Conservation (phyloP, 1,140 invertebrate genomes). For the Adelges cooleyi region DNA sequence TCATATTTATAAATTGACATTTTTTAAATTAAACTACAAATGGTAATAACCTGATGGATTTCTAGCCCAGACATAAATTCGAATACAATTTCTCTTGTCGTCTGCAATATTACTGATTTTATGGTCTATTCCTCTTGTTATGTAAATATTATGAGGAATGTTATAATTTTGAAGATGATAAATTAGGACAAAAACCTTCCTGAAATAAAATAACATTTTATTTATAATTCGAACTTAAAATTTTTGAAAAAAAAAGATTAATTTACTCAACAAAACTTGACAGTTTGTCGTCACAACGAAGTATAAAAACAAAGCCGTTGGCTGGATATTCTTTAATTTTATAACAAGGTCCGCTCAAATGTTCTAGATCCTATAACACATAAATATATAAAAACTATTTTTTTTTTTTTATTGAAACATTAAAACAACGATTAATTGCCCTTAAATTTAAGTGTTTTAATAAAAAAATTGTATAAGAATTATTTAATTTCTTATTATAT, state of each 20-base stretch:
- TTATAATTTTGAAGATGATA: conserved; percentile 44
- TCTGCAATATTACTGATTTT: not conserved
- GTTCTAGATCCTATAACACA: conserved; percentile 42
- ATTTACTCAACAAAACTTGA: conserved; percentile 37
- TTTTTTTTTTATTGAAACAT: too few species aligned
- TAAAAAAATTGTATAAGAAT: too few species aligned
- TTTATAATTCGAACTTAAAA: not conserved
- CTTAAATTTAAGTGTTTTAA: not conserved
- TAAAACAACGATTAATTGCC: too few species aligned
- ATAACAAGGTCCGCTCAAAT: conserved; percentile 43
- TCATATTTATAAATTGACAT: not conserved
- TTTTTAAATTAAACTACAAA: not conserved
- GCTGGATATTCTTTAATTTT: conserved; percentile 44
- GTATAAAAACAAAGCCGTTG: conserved; percentile 51
- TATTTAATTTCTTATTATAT: not conserved
- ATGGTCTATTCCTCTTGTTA: conserved; percentile 42
- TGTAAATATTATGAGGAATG: conserved; percentile 55
- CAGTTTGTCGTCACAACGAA: conserved; percentile 38
- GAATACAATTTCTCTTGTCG: conserved; percentile 41
- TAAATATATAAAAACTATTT: too few species aligned
- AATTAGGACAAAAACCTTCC: conserved; percentile 42
- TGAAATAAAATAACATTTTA: conserved; percentile 18
- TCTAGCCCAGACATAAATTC: conserved; percentile 54
- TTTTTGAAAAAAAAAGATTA: not conserved
- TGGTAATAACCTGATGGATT: conserved; percentile 35